Conservation (phyloP, 2,888 invertebrate species). For the Cremastinae sp. region DNA sequence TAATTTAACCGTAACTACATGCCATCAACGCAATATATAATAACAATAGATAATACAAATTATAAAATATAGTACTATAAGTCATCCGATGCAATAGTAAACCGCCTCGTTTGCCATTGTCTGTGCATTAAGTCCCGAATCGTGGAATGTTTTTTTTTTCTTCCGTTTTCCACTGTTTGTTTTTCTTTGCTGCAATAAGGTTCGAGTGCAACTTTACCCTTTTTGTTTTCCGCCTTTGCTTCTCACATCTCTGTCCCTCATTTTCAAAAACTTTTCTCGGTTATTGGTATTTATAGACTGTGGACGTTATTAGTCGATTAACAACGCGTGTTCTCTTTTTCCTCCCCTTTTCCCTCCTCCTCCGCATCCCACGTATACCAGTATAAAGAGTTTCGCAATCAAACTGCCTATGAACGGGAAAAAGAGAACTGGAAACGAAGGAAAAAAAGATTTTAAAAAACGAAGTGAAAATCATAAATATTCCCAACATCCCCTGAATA, state of each 20-base stretch:
- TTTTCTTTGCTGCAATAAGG: slow-evolving; percentile 72
- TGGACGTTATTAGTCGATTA: slow-evolving; percentile 75
- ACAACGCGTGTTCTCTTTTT: slow-evolving; percentile 60
- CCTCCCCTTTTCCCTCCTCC: background rate
- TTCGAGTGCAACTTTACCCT: slow-evolving; percentile 68
- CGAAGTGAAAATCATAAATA: slow-evolving; percentile 36
- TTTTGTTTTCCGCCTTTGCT: slow-evolving; percentile 19
- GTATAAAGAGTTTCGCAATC: slow-evolving; percentile 72
- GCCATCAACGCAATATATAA: slow-evolving; percentile 73
- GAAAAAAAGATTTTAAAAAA: slow-evolving; percentile 27
- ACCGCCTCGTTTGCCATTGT: slow-evolving; percentile 73
- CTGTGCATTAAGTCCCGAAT: slow-evolving; percentile 79
- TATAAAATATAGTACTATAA: slow-evolving; percentile 79
- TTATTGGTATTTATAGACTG: slow-evolving; percentile 73
- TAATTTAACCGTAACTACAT: slow-evolving; percentile 71
- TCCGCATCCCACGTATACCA: slow-evolving; percentile 70
- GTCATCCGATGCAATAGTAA: slow-evolving; percentile 69
- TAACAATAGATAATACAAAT: slow-evolving; percentile 77
- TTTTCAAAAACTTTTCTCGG: slow-evolving; percentile 7
- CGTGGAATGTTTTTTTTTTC: slow-evolving; percentile 78
- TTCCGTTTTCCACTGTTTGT: slow-evolving; percentile 74
- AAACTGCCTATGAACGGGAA: slow-evolving; percentile 65
- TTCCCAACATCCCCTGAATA: slow-evolving; percentile 44
- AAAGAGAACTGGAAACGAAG: slow-evolving; percentile 21
- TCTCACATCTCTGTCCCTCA: slow-evolving; percentile 6